Percentiles rank a stretch among this genome's conserved stretches.
Evolutionary conservation across 2,888 invertebrate species (phyloP).

Genomic region (Orgyia antiqua): DNA sequence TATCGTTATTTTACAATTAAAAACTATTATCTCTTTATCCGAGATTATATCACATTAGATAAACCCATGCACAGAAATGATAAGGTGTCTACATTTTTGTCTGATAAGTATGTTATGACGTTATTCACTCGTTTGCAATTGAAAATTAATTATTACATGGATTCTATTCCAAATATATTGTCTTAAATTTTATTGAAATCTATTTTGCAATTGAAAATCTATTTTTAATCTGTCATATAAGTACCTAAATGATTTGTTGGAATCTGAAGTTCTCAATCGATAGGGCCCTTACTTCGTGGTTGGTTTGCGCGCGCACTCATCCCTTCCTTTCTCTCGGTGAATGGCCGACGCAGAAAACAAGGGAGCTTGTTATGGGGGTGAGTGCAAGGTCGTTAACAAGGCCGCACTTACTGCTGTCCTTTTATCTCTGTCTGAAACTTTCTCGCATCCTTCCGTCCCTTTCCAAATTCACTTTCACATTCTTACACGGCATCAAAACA

Average conservation of each 20-base stretch:
- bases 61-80: neutral
- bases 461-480: conserved; percentile 49
- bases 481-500: too few species aligned
- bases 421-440: conserved; percentile 42
- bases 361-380: conserved; percentile 45
- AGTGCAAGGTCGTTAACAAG: conserved; percentile 63
- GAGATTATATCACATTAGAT: conserved; percentile 1
- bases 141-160: too few species aligned
- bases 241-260: conserved; percentile 37
- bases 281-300: conserved; percentile 51
- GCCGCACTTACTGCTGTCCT: conserved; percentile 58
- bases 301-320: conserved; percentile 61
- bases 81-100: neutral
- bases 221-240: too few species aligned
- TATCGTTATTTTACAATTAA: too few species aligned
- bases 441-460: conserved; percentile 26
- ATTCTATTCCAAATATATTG: too few species aligned
- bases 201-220: too few species aligned
- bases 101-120: too few species aligned
- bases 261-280: conserved; percentile 55
- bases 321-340: conserved; percentile 55
- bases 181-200: too few species aligned
- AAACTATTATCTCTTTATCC: neutral
- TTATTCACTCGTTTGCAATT: too few species aligned
- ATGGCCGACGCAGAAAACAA: conserved; percentile 60